Percentiles rank a stretch among this genome's conserved stretches.
Conservation (phyloP, 1,140 invertebrate species). For the Mamestra configurata region DNA sequence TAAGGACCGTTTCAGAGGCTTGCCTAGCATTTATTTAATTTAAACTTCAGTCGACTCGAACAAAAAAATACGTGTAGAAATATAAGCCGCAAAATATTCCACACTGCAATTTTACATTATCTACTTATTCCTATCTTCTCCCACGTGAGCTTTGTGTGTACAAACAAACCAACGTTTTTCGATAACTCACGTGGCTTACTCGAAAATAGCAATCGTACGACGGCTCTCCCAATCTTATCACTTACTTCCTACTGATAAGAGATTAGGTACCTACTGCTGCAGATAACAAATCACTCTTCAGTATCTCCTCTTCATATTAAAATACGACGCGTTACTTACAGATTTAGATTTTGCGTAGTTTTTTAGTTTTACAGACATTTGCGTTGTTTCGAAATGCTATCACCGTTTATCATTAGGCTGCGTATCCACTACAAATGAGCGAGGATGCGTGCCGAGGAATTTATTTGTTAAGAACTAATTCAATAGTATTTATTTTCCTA, state of each 20-base stretch:
- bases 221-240: slow-evolving; percentile 27
- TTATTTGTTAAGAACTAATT: no score
- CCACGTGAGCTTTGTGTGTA: slow-evolving; percentile 21
- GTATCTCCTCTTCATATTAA: slow-evolving; percentile 7
- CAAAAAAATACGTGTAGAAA: no score
- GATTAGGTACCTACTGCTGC: not conserved
- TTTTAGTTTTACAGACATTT: not conserved
- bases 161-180: slow-evolving; percentile 18
- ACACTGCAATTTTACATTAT: not conserved
- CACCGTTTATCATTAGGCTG: not conserved
- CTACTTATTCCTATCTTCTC: not conserved
- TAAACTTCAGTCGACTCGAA: no score
- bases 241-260: slow-evolving; percentile 26
- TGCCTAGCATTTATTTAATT: no score
- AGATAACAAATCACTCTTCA: not conserved
- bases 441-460: no score
- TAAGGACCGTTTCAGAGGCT: no score
- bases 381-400: not conserved
- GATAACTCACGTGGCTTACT: not conserved
- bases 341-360: not conserved
- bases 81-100: not conserved
- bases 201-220: slow-evolving; percentile 29
- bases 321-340: not conserved
- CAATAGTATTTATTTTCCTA: no score
- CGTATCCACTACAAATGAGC: no score